A percentile compares a stretch with the other conserved stretches of the same genome.
These are phyloP conservation scores for Hyposmocoma kahamanoa DNA, from an alignment of 1,140 invertebrate species.

Conservation along the genomic window DNA sequence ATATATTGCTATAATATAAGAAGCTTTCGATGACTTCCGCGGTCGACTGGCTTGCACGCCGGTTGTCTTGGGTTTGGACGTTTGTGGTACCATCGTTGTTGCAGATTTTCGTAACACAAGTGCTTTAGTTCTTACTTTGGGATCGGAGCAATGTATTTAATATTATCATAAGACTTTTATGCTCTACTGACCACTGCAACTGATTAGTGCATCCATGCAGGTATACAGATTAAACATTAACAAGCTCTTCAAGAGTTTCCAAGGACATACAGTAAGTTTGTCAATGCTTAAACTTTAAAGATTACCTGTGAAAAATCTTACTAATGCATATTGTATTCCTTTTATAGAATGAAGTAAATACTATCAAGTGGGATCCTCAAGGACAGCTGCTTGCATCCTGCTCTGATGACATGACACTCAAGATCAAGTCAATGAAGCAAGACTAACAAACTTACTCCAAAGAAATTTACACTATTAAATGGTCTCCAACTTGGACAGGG, in stretches of 20 bases:
- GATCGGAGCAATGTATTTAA: no score
- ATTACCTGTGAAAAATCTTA: neutral
- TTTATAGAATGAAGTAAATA: slow-evolving; percentile 97
- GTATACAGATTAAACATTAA: slow-evolving; percentile 95
- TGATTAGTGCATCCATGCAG: slow-evolving; percentile 99
- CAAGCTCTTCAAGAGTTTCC: slow-evolving; percentile 98
- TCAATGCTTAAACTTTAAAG: neutral
- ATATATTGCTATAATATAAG: no score
- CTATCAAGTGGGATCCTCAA: slow-evolving; percentile 99
- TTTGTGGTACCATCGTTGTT: no score
- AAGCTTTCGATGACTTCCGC: no score
- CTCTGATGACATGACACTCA: slow-evolving; percentile 99
- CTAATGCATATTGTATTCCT: slow-evolving; percentile 32
- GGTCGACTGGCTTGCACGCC: no score
- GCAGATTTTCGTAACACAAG: no score
- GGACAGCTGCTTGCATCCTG: slow-evolving; percentile 97
- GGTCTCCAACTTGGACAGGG: slow-evolving; percentile 97
- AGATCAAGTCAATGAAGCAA: slow-evolving; percentile 99
- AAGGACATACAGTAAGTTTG: slow-evolving; percentile 91
- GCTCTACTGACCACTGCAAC: no score
- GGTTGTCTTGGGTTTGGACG: no score
- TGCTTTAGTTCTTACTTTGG: no score
- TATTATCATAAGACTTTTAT: no score
- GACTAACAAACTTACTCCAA: slow-evolving; percentile 98
- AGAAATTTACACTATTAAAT: slow-evolving; percentile 99